These are phyloP conservation scores for Boloria euphrosyne DNA, from an alignment of 2,888 invertebrate species.

Conservation along the genomic window DNA sequence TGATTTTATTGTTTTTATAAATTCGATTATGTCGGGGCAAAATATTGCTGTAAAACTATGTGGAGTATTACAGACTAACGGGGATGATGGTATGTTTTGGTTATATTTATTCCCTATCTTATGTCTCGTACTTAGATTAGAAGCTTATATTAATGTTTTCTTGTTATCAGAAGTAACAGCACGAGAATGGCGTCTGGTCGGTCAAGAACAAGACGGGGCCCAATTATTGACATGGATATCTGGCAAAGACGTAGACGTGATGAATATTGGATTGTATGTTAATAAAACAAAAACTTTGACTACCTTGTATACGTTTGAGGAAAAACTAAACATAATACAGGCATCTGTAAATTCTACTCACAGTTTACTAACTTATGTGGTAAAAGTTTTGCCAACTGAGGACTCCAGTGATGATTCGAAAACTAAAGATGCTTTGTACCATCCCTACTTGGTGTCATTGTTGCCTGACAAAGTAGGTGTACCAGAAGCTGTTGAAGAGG, in stretches of 20 bases:
- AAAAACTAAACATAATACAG: constrained; percentile 87
- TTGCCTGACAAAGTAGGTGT: constrained; percentile 64
- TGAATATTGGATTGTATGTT: constrained; percentile 84
- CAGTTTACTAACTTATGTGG: constrained; percentile 86
- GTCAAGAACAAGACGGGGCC: constrained; percentile 90
- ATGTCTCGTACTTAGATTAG: neutral
- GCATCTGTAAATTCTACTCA: constrained; percentile 88
- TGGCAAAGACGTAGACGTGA: constrained; percentile 56
- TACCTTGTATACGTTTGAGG: constrained; percentile 84
- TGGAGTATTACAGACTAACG: constrained; percentile 75
- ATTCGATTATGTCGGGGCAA: constrained; percentile 64
- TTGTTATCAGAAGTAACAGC: constrained; percentile 81
- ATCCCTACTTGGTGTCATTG: constrained; percentile 84
- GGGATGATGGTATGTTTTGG: constrained; percentile 68
- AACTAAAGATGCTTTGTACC: constrained; percentile 77
- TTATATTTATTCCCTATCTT: constrained; percentile 14
- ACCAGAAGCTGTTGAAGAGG: constrained; percentile 72
- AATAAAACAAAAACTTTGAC: constrained; percentile 82
- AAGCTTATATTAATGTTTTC: neutral
- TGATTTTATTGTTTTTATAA: constrained; percentile 22
- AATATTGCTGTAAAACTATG: constrained; percentile 84
- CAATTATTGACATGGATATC: constrained; percentile 87
- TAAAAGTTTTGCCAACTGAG: constrained; percentile 76
- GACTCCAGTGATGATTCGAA: constrained; percentile 45
- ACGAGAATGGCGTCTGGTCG: constrained; percentile 90